A percentile compares a stretch with the other conserved stretches of the same genome.
Evolutionary conservation across 2,888 invertebrate genomes (phyloP).

Genomic region (Pimpla rufipes): DNA sequence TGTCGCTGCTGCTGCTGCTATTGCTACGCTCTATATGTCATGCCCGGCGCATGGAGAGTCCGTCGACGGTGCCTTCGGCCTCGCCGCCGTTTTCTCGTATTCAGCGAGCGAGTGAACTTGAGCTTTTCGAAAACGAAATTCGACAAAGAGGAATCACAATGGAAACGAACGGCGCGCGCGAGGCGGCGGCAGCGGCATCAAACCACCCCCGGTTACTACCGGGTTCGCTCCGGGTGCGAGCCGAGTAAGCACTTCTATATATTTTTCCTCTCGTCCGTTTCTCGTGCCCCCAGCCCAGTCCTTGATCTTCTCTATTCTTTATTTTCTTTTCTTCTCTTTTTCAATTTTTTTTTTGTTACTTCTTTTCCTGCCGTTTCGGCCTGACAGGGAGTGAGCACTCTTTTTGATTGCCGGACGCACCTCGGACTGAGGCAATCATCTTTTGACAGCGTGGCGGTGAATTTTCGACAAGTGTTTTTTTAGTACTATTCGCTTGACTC

Average conservation of each 20-base stretch:
- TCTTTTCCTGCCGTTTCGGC: constrained; percentile 19
- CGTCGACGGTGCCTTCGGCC: constrained; percentile 20
- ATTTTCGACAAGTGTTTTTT: too few relatives aligned
- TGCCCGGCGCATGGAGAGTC: background rate
- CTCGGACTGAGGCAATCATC: background rate
- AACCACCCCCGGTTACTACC: constrained; percentile 44
- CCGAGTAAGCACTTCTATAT: constrained; percentile 57
- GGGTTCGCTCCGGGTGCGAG: constrained; percentile 35
- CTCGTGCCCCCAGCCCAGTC: constrained; percentile 20
- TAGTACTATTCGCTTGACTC: too few relatives aligned
- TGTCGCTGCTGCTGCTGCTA: background rate
- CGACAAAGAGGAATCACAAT: constrained; percentile 71
- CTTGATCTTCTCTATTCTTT: constrained; percentile 10
- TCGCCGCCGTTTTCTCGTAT: constrained; percentile 74
- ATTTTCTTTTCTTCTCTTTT: constrained; percentile 10
- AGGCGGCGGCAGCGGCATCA: too few relatives aligned
- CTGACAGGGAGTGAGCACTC: constrained; percentile 19
- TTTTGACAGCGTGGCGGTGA: too few relatives aligned
- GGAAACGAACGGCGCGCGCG: constrained; percentile 47
- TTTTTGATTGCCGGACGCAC: constrained; percentile 1
- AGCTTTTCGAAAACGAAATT: constrained; percentile 77
- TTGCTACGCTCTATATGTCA: constrained; percentile 8
- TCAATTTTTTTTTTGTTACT: constrained; percentile 1
- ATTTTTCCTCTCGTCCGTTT: constrained; percentile 55
- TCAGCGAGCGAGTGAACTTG: constrained; percentile 73